A percentile compares a stretch with the other conserved stretches of the same genome.
Conservation (phyloP, 64 coral and sea anemone species). For the Actinia equina region DNA sequence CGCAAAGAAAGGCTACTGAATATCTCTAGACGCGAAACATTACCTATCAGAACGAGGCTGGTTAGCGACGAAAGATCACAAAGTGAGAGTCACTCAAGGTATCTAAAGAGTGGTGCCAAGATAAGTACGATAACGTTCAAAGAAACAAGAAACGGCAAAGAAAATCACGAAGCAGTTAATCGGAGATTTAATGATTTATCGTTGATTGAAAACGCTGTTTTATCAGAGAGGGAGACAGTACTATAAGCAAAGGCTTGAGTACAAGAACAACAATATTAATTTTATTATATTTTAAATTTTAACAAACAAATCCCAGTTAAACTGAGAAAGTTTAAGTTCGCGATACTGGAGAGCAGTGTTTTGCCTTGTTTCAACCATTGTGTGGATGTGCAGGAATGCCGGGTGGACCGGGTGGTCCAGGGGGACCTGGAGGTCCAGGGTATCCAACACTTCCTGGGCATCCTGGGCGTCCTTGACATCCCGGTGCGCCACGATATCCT, state of each 20-base stretch:
- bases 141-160: background rate
- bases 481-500: constrained; percentile 41
- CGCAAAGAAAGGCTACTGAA: background rate
- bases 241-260: background rate
- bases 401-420: constrained; percentile 54
- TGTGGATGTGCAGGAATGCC: constrained; percentile 20
- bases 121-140: background rate
- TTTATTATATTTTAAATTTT: too few relatives aligned
- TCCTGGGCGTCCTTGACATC: constrained; percentile 49
- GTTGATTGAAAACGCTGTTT: background rate
- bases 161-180: background rate
- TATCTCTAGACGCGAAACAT: background rate
- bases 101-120: background rate
- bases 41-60: background rate
- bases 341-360: too few relatives aligned
- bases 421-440: constrained; percentile 51
- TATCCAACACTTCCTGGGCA: constrained; percentile 40
- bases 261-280: too few relatives aligned
- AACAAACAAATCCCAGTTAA: too few relatives aligned
- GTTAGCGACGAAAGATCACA: background rate
- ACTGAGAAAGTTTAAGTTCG: too few relatives aligned
- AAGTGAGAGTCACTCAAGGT: background rate
- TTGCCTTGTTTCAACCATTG: background rate
- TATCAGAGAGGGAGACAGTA: background rate
- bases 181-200: background rate